Base-by-base conservation (phyloP, 2,888 invertebrate genomes). In the Diarsia brunnea region DNA sequence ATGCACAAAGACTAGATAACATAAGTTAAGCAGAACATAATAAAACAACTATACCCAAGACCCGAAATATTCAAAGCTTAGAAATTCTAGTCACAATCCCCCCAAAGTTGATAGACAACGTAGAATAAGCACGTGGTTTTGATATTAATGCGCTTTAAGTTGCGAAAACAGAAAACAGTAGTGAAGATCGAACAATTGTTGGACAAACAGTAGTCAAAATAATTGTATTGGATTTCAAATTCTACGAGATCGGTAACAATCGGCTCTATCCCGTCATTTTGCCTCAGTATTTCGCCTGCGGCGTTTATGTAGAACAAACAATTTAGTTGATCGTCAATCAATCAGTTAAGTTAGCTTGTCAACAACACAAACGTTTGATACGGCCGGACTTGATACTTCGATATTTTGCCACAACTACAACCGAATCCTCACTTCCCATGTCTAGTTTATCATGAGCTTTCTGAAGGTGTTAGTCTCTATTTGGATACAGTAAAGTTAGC, bases 81-180 rank as follows among this genome's bases (percentile, higher is more conserved):
- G 19, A 68, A 60, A 82, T 76, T 80, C 84, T 64, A 31, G 69
- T 68, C 80, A 73, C 76, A 80, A 75, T 71, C 71, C 64, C 64
- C 61, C 16, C 64, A 53, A 82, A 79, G 65, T 81, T 77, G 43
- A 79, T 63, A 69, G 69, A 79, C 61, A 55, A 69, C 61, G 69
- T 53, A 81, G 66, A 69, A 69, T 81, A 4, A 61, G 66, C 53
- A 67, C 76, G 76, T 76, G 76, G 61, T 51, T 76, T 51, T 69
- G 76, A 69, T 81, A 69, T 81, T 75, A 80, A 65, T 66, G 65
- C 47, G 64, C 27, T 64, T 64, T 38, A 69, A 47, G 51, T 67
- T 68, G 27, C 43, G 53, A 43, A 78, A 73, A 43, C 53, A 45
- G 31, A 61, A 38, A 64, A 31, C 45, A 55, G 45, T 63, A 63